Base-by-base conservation (phyloP, 1,140 invertebrate species). In the Triops longicaudatus region DNA sequence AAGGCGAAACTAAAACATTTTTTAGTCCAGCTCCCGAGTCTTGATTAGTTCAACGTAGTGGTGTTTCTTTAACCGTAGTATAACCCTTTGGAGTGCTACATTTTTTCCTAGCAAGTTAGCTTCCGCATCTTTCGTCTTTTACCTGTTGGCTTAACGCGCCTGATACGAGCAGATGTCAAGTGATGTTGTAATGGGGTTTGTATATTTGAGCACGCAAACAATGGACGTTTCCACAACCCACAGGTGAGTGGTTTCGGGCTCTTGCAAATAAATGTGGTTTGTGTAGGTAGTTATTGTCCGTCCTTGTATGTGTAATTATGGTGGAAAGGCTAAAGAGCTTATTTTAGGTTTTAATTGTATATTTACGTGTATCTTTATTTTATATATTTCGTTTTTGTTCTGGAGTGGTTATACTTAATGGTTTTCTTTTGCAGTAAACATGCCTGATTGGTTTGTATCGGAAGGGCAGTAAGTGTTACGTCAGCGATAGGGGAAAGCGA, bases 1-100 rank as follows among this genome's bases (percentile, higher is more conserved):
- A 63, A 63, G 50, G 50, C 14, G 50, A 63, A 63, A 63, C 50
- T 63, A 63, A 63, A 37, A 63, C 50, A 63, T 63, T 63, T 63
- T 63, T 63, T 63, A 63, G 50, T 22, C 50, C 50, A 22, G 17
- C 50, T 37, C 3, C 17, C 10, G 22, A 22, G 22, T 22, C 50
- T 22, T 63, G 14, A 7, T 63, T 63, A 63, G 50, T 63, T n/a
- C 22, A n/a, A 63, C 50, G 17, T 63, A 1, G 3, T 4, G 5
- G 22, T 63, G 14, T 63, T 63, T 17, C 3, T n/a, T 50, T 63
- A 63, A 63, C 50, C 9, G 31, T 63, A 63, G 22, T 63, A 63
- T 37, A 63, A 17, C 50, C 50, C 14, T 63, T 63, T 22, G 17
- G 50, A 63, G 22, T 63, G 50, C 50, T 63, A 63, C n/a, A 63